A percentile compares a stretch with the other conserved stretches of the same genome.
Evolutionary conservation across 2,113 vertebrate genomes (phyloP).

Genomic region (Perccottus glenii): DNA sequence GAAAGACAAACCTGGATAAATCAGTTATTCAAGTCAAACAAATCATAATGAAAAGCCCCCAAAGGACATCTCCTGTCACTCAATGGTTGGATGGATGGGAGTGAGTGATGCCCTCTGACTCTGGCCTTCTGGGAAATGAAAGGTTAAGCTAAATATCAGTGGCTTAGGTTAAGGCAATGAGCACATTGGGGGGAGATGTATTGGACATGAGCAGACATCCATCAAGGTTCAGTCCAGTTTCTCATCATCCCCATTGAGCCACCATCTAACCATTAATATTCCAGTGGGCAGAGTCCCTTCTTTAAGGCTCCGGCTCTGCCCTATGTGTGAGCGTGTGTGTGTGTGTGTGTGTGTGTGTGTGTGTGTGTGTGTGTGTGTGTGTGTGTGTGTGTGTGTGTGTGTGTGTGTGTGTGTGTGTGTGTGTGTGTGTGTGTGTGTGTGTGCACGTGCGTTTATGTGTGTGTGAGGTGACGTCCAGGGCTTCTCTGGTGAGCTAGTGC

Average conservation of each 20-base stretch:
- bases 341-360: constrained; percentile 7
- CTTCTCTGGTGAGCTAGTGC: constrained; percentile 65
- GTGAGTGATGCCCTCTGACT: constrained; percentile 40
- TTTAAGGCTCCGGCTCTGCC: constrained; percentile 35
- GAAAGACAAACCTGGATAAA: constrained; percentile 8
- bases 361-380: constrained; percentile 33
- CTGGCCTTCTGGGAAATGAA: constrained; percentile 60
- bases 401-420: constrained; percentile 1
- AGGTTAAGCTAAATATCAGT: constrained; percentile 72
- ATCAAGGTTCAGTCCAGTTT: constrained; percentile 61
- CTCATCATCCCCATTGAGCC: constrained; percentile 42
- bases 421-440: constrained; percentile 7
- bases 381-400: constrained; percentile 5
- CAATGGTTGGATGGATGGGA: constrained; percentile 9
- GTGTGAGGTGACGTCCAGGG: constrained; percentile 33
- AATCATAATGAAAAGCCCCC: constrained; percentile 17
- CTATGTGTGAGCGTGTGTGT: constrained; percentile 39
- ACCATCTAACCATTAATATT: constrained; percentile 65
- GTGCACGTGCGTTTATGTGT: neutral
- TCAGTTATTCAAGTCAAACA: constrained; percentile 4
- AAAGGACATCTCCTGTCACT: constrained; percentile 22
- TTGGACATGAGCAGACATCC: constrained; percentile 56
- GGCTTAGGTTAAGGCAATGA: constrained; percentile 51
- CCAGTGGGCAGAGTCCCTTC: constrained; percentile 52
- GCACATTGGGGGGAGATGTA: constrained; percentile 42